These are phyloP conservation scores for Cinara cedri DNA, from an alignment of 2,888 invertebrate genomes.

Conservation along the genomic window DNA sequence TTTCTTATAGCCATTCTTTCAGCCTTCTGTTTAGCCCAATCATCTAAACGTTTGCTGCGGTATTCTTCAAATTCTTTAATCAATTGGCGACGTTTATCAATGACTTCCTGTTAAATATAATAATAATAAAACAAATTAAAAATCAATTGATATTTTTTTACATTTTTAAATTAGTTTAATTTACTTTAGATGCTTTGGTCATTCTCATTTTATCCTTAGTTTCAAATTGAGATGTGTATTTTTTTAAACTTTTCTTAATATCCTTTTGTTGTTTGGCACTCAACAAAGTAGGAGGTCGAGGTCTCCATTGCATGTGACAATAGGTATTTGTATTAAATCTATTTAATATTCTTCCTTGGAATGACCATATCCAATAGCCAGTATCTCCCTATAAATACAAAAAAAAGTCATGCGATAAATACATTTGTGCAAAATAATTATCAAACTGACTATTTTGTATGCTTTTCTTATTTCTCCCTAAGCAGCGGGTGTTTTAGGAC, in stretches of 20 bases:
- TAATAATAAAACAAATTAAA: not conserved
- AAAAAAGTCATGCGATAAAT: no score
- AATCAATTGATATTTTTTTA: not conserved
- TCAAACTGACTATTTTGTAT: no score
- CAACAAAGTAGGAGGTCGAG: conserved; percentile 86
- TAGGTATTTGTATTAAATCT: conserved; percentile 90
- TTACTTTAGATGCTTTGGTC: conserved; percentile 86
- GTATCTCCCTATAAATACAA: conserved; percentile 72
- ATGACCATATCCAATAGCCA: conserved; percentile 97
- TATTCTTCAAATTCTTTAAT: conserved; percentile 87
- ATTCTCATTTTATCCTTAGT: conserved; percentile 92
- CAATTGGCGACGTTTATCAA: conserved; percentile 87
- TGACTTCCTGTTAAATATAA: conserved; percentile 70
- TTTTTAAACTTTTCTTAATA: conserved; percentile 96
- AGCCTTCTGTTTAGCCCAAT: conserved; percentile 79
- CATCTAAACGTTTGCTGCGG: conserved; percentile 74
- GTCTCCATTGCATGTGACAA: conserved; percentile 95
- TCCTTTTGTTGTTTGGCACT: conserved; percentile 87
- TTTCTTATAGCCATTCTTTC: conserved; percentile 83
- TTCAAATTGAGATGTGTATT: conserved; percentile 94
- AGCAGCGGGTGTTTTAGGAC: no score
- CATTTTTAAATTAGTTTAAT: not conserved
- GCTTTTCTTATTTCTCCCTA: no score
- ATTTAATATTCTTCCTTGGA: conserved; percentile 82
- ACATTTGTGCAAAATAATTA: conserved; percentile 36